Evolutionary conservation across 2,113 vertebrate species (phyloP).

Genomic region (Atrichornis clamosus): DNA sequence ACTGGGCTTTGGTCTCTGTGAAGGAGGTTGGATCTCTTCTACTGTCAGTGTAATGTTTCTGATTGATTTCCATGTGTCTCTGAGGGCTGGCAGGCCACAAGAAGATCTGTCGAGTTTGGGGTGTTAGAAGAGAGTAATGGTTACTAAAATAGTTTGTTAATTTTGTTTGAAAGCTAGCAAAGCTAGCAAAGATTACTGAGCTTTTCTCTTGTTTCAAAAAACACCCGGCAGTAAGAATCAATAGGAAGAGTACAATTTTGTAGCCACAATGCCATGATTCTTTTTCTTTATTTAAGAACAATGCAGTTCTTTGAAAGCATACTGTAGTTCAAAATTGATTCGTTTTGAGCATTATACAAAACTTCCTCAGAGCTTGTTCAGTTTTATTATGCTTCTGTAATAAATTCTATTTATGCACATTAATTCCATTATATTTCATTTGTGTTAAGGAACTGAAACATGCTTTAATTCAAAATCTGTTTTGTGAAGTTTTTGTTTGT

Average conservation of each 20-base stretch:
- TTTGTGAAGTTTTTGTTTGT: background rate
- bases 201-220: background rate
- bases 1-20: background rate
- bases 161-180: background rate
- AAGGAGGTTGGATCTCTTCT: background rate
- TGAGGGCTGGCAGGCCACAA: background rate
- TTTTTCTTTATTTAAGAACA: background rate
- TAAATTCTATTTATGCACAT: background rate
- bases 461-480: background rate
- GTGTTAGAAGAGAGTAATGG: background rate
- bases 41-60: background rate
- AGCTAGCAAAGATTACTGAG: background rate
- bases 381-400: background rate
- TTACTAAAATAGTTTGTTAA: background rate
- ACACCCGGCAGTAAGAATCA: background rate
- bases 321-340: background rate
- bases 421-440: background rate
- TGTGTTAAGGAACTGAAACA: background rate
- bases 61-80: background rate
- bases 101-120: rapidly evolving
- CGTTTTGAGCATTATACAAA: background rate
- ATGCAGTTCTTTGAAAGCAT: background rate
- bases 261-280: background rate
- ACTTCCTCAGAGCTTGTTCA: background rate
- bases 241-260: background rate